Evolutionary conservation across 2,113 vertebrate genomes (phyloP), one percentile per base, ranked within the genome.

Genomic region (Bos javanicus): DNA sequence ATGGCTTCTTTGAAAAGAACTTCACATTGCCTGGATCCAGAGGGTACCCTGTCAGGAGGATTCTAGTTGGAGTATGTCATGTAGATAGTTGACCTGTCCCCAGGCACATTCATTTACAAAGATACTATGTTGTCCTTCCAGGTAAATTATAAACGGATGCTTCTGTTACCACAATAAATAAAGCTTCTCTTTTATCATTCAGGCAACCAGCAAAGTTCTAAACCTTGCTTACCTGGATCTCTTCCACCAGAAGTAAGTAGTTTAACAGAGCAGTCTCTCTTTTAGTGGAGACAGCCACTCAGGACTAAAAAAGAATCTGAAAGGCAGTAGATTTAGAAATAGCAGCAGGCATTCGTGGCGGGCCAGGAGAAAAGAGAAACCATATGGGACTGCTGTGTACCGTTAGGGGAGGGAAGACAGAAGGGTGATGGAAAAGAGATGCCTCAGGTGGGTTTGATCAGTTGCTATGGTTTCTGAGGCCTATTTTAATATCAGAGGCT

Each of bases 251-350:
- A 83, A 97, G 57, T 74, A 92, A 88, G 50, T 95, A 39, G 43
- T 74, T 95, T 97, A 94, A 86, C 0, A 0, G 59, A 57, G 52
- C 28, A 82, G 8, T 74, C 87, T 95, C 59, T 50, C 71, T 80
- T 91, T 86, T 87, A 83, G 71, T n/a, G 60, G 57, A 88, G 33
- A 83, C 33, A 84, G 82, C 74, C 71, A 26, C 60, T 91, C 39
- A 57, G 50, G 8, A 82, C 59, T 92, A 43, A 54, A 88, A 89
- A 67, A 85, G 19, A 78, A 23, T 80, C 83, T 92, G 46, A 88
- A 94, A 90, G 84, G 76, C 28, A 28, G 52, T 90, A 15, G 33
- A 94, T 95, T 91, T 81, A 88, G 84, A 81, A 96, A 96, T 76
- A 92, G 43, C 71, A 86, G n/a, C 43, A 17, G 52, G 84, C 59